A percentile compares a stretch with the other conserved stretches of the same genome.
phyloP scores from a whole-genome alignment of 2,888 invertebrate genomes.

The Hirtodrosophila confusa region DNA sequence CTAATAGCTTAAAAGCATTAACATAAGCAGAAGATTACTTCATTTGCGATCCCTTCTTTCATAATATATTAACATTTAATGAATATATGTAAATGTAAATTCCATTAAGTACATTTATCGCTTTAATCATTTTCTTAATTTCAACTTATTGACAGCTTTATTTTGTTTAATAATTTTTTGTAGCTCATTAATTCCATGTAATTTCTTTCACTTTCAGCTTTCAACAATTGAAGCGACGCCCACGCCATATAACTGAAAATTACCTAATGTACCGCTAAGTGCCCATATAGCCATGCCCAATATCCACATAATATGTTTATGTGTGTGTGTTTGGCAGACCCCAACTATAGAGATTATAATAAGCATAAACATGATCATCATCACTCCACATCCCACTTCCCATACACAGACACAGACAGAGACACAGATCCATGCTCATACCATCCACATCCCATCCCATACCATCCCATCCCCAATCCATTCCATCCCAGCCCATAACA shows the following conservation, averaged over 20 bases:
- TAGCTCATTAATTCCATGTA: conserved; percentile 21
- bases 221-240: conserved; percentile 43
- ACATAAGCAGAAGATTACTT: too few species aligned
- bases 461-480: conserved; percentile 1
- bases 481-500: conserved; percentile 32
- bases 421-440: conserved; percentile 10
- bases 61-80: too few species aligned
- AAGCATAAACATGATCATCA: conserved; percentile 47
- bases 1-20: neutral
- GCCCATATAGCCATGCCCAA: conserved; percentile 30
- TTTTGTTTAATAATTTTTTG: conserved; percentile 2
- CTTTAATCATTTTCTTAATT: too few species aligned
- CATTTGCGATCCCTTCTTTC: too few species aligned
- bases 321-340: conserved; percentile 11
- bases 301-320: conserved; percentile 26
- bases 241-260: conserved; percentile 44
- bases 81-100: too few species aligned
- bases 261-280: conserved; percentile 46
- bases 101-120: too few species aligned
- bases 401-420: conserved; percentile 5
- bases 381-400: conserved; percentile 38
- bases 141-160: conserved; percentile 8
- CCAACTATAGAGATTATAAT: conserved; percentile 25
- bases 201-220: conserved; percentile 40
- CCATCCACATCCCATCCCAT: neutral